These are phyloP conservation scores for Ptychoptera albimana DNA, from an alignment of 2,888 invertebrate species.

Conservation along the genomic window DNA sequence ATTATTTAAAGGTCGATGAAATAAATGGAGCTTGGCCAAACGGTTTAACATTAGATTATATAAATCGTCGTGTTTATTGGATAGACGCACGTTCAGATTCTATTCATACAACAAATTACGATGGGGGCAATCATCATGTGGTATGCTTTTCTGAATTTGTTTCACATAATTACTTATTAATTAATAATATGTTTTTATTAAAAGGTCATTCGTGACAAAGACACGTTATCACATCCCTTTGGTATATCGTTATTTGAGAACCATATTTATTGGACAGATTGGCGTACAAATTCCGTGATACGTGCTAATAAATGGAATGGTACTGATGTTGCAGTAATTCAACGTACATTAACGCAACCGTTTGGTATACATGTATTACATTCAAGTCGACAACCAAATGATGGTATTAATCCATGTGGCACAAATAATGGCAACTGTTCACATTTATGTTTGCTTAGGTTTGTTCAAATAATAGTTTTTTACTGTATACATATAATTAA, in stretches of 20 bases:
- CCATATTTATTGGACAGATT: conserved; percentile 88
- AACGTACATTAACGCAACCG: conserved; percentile 71
- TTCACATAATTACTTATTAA: not conserved
- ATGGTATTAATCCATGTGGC: conserved; percentile 46
- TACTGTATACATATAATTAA: not conserved
- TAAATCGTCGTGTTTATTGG: conserved; percentile 61
- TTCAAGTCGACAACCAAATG: conserved; percentile 52
- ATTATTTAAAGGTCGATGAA: conserved; percentile 20
- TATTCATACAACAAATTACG: conserved; percentile 69
- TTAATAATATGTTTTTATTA: not conserved
- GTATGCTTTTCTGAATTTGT: conserved; percentile 15
- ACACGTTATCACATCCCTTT: conserved; percentile 73
- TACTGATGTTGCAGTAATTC: conserved; percentile 58
- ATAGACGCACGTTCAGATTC: conserved; percentile 80
- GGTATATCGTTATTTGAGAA: conserved; percentile 74
- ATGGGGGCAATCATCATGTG: conserved; percentile 50
- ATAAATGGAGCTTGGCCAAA: conserved; percentile 64
- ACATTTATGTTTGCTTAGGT: conserved; percentile 58
- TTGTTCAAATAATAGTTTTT: conserved; percentile 6
- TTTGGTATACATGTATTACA: conserved; percentile 79
- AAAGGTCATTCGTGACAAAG: conserved; percentile 53
- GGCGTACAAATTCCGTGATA: conserved; percentile 75
- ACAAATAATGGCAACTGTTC: conserved; percentile 59
- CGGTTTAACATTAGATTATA: conserved; percentile 66
- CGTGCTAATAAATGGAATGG: conserved; percentile 81